Evolutionary conservation across 2,797 vertebrate species (phyloP), one percentile per base, ranked within the genome.

Genomic region (Acrossocheilus fasciatus): DNA sequence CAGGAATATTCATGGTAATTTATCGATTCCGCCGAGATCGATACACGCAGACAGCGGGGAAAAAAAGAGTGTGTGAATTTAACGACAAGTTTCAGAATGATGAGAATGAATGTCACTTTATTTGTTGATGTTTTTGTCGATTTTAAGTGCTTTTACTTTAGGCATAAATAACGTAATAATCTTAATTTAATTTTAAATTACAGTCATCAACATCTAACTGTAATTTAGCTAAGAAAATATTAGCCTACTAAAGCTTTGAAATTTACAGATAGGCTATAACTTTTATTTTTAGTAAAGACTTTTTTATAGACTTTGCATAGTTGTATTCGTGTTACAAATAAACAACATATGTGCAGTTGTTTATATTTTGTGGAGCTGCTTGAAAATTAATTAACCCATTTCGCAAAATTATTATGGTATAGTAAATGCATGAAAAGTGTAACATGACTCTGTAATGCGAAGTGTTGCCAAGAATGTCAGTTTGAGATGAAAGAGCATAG

Each of bases 1-100:
- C 88, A 86, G 89, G 91, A 94, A 93, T 96, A 96, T 96, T 97
- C 96, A 96, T 94, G 96, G 94, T 93, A 92, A 95, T 93, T 91
- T 95, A 97, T 98, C 93, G 97, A 97, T 96, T 95, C 92, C 93
- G 92, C 88, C 20, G 85, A 90, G 94, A 96, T 96, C 94, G 95
- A 96, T 96, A 93, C 89, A 89, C 87, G 93, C 68, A 81, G 91
- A 94, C 95, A 94, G 93, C 94, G 96, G 94, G 93, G 87, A 87
- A 91, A 79, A 83, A 69, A 77, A 81, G 91, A 91, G 85, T 81
- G 91, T 90, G 91, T 89, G 88, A 92, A 93, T 77, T 93, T 95
- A 91, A 85, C 81, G 66, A 89, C 85, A 50, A 85, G 69, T 75
- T 62, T 41, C 43, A 54, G 64, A 78, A 59, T 82, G 86, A 90